Percentiles rank a stretch among this genome's conserved stretches.
phyloP scores from a whole-genome alignment of 2,113 vertebrate genomes.

The Sylvietta virens region DNA sequence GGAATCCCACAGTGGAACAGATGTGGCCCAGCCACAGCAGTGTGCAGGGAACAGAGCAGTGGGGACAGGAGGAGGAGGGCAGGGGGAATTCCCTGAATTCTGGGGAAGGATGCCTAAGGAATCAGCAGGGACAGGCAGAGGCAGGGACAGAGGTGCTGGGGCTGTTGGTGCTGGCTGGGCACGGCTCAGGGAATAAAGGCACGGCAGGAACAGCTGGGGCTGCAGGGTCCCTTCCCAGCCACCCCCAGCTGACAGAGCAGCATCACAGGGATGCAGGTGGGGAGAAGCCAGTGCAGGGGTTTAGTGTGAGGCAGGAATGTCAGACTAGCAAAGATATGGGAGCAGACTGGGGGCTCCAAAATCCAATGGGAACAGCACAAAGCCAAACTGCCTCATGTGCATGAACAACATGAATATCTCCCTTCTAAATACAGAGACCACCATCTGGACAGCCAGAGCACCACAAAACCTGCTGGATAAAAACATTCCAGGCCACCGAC shows the following conservation, averaged over 20 bases:
- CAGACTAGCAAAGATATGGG: background rate
- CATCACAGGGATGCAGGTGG: fast-evolving
- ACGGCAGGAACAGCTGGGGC: background rate
- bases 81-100: fast-evolving
- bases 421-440: background rate
- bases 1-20: fast-evolving
- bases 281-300: background rate
- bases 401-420: fast-evolving
- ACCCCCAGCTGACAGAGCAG: background rate
- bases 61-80: background rate
- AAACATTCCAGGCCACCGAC: background rate
- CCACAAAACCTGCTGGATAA: background rate
- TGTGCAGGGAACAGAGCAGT: fast-evolving
- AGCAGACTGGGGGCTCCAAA: background rate
- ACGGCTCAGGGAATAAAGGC: background rate
- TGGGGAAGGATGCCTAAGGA: too few species aligned
- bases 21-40: background rate
- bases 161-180: background rate
- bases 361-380: background rate
- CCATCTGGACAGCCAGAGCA: background rate
- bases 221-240: background rate
- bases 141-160: fast-evolving
- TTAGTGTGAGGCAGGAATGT: fast-evolving
- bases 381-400: background rate
- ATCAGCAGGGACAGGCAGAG: background rate